Evolutionary conservation across 2,113 vertebrate species (phyloP).

Genomic region (Condylura cristata): DNA sequence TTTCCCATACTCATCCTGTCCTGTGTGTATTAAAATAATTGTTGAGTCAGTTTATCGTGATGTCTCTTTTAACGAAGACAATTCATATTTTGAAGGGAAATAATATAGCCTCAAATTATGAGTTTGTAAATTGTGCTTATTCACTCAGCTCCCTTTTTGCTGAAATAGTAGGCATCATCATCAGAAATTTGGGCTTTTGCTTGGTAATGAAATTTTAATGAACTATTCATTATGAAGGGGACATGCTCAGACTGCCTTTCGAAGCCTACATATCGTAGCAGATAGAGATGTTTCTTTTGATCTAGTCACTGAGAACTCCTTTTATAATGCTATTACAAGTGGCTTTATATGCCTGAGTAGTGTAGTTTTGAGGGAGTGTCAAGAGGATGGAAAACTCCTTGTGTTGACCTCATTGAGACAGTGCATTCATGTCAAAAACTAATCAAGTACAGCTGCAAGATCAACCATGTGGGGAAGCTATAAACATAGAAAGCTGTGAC

Average conservation of each 20-base stretch:
- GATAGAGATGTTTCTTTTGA: conserved; percentile 22
- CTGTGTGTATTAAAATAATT: conserved; percentile 8
- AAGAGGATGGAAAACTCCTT: conserved; percentile 67
- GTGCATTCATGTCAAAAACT: conserved; percentile 71
- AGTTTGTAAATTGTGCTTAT: neutral
- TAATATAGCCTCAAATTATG: neutral
- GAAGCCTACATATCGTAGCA: neutral
- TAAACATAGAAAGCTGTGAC: conserved; percentile 69
- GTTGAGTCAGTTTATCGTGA: neutral
- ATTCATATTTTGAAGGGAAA: conserved; percentile 13
- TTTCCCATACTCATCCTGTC: neutral
- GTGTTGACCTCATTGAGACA: conserved; percentile 65
- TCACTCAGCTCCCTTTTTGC: conserved; percentile 34
- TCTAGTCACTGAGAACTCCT: conserved; percentile 41
- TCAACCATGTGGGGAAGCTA: conserved; percentile 69
- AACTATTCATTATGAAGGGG: neutral
- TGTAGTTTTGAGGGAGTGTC: conserved; percentile 61
- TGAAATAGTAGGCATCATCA: conserved; percentile 23
- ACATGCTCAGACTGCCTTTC: conserved; percentile 1
- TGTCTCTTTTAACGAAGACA: conserved; percentile 4
- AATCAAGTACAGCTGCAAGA: conserved; percentile 75
- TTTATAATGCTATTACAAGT: conserved; percentile 35
- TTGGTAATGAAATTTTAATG: conserved; percentile 47
- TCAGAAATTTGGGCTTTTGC: conserved; percentile 9
- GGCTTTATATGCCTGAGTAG: conserved; percentile 64